Conservation (phyloP, 2,113 vertebrate species). For the Sebastes fasciatus region DNA sequence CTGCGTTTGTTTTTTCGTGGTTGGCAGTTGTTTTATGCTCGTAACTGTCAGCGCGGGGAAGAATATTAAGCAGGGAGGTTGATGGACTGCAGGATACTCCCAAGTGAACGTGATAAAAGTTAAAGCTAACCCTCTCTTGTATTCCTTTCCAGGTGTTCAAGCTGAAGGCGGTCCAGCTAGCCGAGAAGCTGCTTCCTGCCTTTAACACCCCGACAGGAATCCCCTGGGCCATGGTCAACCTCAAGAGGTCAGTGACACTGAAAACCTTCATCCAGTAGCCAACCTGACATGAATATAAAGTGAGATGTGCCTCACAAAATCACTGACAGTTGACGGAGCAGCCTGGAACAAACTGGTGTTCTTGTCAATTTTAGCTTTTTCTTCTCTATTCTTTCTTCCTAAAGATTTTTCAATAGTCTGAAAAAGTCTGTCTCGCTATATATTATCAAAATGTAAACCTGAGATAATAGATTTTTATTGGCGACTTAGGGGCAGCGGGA, state of each 20-base stretch:
- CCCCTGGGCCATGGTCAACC: slow-evolving; percentile 99
- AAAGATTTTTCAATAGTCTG: background rate
- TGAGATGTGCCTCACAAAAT: background rate
- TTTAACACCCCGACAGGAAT: slow-evolving; percentile 99
- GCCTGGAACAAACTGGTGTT: background rate
- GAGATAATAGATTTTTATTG: too few species aligned
- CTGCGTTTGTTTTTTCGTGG: slow-evolving; percentile 29
- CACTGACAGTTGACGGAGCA: background rate
- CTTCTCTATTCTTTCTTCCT: background rate
- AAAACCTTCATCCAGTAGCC: background rate
- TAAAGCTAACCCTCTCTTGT: background rate
- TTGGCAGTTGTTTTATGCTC: slow-evolving; percentile 26
- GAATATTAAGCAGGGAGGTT: slow-evolving; percentile 10
- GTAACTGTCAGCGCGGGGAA: slow-evolving; percentile 7
- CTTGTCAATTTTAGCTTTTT: background rate
- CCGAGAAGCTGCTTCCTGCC: slow-evolving; percentile 97
- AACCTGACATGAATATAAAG: background rate
- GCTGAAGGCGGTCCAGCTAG: slow-evolving; percentile 96
- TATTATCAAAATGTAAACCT: background rate
- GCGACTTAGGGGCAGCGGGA: too few species aligned
- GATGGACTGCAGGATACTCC: background rate
- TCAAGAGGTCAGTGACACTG: slow-evolving; percentile 90
- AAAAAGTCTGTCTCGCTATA: background rate
- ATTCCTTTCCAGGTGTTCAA: slow-evolving; percentile 90
- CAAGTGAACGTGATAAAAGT: background rate